A percentile compares a stretch with the other conserved stretches of the same genome.
These are phyloP conservation scores for Dunckerocampus dactyliophorus DNA, from an alignment of 2,113 vertebrate species.

Conservation along the genomic window DNA sequence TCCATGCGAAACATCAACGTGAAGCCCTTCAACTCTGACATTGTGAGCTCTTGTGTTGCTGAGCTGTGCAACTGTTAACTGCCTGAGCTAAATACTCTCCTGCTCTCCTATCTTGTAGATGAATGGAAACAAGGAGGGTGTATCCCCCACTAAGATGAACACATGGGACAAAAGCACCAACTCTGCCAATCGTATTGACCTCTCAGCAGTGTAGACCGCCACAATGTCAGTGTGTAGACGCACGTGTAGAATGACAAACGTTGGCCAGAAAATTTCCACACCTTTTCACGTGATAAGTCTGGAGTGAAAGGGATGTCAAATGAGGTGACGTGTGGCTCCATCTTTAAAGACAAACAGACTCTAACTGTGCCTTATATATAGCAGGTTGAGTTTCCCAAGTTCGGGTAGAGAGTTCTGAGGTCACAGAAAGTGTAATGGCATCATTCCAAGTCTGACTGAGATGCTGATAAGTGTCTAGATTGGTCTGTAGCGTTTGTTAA, in stretches of 20 bases:
- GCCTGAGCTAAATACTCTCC: slow-evolving; percentile 6
- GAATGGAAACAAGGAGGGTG: slow-evolving; percentile 83
- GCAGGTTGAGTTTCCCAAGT: slow-evolving; percentile 13
- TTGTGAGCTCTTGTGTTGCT: slow-evolving; percentile 76
- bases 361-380: slow-evolving; percentile 46
- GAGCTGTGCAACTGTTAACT: background rate
- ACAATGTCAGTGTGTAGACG: slow-evolving; percentile 16
- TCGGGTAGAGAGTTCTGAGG: slow-evolving; percentile 6
- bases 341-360: slow-evolving; percentile 54
- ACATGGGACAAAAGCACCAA: slow-evolving; percentile 92
- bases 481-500: slow-evolving; percentile 10
- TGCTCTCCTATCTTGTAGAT: slow-evolving; percentile 70
- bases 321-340: slow-evolving; percentile 21
- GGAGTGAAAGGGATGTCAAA: slow-evolving; percentile 21
- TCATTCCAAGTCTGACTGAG: slow-evolving; percentile 4
- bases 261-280: slow-evolving; percentile 33
- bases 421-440: slow-evolving; percentile 14
- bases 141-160: slow-evolving; percentile 81
- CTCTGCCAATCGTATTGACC: slow-evolving; percentile 85
- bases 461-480: background rate
- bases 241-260: slow-evolving; percentile 36
- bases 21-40: slow-evolving; percentile 91
- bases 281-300: slow-evolving; percentile 18
- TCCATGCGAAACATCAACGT: slow-evolving; percentile 82
- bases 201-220: slow-evolving; percentile 81